A percentile compares a stretch with the other conserved stretches of the same genome.
phyloP scores from a whole-genome alignment of 2,113 vertebrate genomes.

The Hypomesus transpacificus region DNA sequence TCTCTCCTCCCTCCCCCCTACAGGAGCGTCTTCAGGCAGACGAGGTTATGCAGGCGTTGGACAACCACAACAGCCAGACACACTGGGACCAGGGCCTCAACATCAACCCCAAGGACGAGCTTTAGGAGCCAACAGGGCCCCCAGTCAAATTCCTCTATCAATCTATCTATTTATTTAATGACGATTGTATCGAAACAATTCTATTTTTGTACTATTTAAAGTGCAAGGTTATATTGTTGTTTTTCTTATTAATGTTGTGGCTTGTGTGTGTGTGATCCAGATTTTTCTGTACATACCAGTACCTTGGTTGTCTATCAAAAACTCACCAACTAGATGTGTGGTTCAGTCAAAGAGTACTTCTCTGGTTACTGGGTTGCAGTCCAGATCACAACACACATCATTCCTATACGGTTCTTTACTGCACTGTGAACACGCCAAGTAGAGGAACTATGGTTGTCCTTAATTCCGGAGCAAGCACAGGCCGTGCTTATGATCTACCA shows the following conservation, averaged over 20 bases:
- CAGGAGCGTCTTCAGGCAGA: constrained; percentile 95
- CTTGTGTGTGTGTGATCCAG: neutral
- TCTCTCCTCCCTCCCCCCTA: neutral
- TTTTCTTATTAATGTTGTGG: constrained; percentile 3
- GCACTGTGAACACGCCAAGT: constrained; percentile 59
- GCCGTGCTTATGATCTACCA: neutral
- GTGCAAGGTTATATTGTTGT: constrained; percentile 62
- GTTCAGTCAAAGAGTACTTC: no score
- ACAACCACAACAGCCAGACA: constrained; percentile 66
- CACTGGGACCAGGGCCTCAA: constrained; percentile 63
- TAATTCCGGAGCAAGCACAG: constrained; percentile 10
- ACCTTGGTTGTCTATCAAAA: constrained; percentile 37
- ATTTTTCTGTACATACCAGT: constrained; percentile 31
- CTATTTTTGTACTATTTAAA: constrained; percentile 91
- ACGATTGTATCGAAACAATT: constrained; percentile 82
- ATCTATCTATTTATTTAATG: constrained; percentile 89
- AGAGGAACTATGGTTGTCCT: constrained; percentile 23
- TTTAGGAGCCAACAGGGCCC: constrained; percentile 65
- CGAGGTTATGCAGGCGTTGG: constrained; percentile 83
- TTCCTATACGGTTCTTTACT: constrained; percentile 6
- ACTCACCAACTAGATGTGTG: no score
- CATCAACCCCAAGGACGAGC: constrained; percentile 93
- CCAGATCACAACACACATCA: neutral
- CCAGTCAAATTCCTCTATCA: constrained; percentile 29
- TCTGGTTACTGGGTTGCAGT: neutral